Evolutionary conservation across 2,888 invertebrate species (phyloP).

Genomic region (Trachelus tabidus): DNA sequence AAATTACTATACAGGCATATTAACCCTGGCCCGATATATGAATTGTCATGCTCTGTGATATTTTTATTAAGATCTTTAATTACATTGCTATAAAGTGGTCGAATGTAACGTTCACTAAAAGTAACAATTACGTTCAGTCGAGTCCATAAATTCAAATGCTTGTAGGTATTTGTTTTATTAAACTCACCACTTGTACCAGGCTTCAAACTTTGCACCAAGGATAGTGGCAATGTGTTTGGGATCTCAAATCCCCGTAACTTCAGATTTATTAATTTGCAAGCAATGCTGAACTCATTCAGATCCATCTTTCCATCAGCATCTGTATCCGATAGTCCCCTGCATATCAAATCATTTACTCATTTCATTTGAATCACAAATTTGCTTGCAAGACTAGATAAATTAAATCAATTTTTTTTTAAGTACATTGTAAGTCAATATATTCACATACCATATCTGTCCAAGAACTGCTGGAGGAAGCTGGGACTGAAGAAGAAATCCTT

Average conservation of each 20-base stretch:
- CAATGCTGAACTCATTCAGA: conserved; percentile 96
- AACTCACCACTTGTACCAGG: conserved; percentile 65
- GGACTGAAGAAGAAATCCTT: conserved; percentile 91
- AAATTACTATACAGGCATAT: neutral
- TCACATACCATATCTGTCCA: conserved; percentile 92
- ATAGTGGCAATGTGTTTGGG: conserved; percentile 86
- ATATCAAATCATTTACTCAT: conserved; percentile 24
- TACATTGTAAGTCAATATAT: conserved; percentile 15
- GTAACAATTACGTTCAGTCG: neutral
- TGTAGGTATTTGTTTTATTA: neutral
- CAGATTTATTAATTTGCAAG: conserved; percentile 95
- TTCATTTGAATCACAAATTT: neutral
- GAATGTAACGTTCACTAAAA: neutral
- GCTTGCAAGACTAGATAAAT: conserved; percentile 6
- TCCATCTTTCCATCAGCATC: conserved; percentile 98
- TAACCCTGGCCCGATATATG: neutral
- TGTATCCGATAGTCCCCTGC: conserved; percentile 90
- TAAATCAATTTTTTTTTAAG: neutral
- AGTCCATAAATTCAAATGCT: neutral
- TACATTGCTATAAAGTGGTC: neutral
- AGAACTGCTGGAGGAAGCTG: conserved; percentile 89
- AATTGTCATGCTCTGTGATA: neutral
- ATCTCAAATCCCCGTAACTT: conserved; percentile 93
- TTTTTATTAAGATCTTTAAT: neutral
- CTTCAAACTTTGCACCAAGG: conserved; percentile 76